Evolutionary conservation across 1,140 invertebrate genomes (phyloP).

Genomic region (Caenorhabditis inopinata): DNA sequence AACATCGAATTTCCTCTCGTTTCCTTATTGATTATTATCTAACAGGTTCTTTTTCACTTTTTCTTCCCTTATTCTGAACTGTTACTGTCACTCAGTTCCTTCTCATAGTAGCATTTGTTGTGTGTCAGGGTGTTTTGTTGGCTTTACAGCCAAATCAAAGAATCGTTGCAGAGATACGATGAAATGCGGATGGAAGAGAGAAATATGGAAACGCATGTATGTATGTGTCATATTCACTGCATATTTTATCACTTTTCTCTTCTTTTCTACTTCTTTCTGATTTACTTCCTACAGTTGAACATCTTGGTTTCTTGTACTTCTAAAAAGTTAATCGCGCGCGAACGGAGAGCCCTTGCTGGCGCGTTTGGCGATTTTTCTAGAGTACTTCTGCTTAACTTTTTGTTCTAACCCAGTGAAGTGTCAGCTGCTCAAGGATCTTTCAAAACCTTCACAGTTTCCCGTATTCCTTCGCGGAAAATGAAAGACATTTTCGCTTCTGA

Average conservation of each 20-base stretch:
- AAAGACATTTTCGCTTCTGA: too few relatives aligned
- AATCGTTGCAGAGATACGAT: background rate
- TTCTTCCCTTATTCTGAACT: background rate
- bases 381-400: too few relatives aligned
- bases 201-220: background rate
- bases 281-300: background rate
- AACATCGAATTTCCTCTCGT: background rate
- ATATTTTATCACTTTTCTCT: conserved; percentile 29
- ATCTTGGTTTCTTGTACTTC: too few relatives aligned
- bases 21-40: background rate
- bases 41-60: background rate
- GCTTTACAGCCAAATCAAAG: background rate
- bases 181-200: background rate
- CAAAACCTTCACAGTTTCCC: too few relatives aligned
- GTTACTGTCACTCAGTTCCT: background rate
- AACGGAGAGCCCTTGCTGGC: too few relatives aligned
- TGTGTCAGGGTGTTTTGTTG: conserved; percentile 19
- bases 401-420: too few relatives aligned
- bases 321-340: too few relatives aligned
- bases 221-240: conserved; percentile 30
- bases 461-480: too few relatives aligned
- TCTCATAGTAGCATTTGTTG: conserved; percentile 2
- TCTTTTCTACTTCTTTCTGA: background rate
- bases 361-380: too few relatives aligned
- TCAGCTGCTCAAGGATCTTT: too few relatives aligned